phyloP scores from a whole-genome alignment of 2,888 invertebrate genomes.

The Adelognathus sp. region DNA sequence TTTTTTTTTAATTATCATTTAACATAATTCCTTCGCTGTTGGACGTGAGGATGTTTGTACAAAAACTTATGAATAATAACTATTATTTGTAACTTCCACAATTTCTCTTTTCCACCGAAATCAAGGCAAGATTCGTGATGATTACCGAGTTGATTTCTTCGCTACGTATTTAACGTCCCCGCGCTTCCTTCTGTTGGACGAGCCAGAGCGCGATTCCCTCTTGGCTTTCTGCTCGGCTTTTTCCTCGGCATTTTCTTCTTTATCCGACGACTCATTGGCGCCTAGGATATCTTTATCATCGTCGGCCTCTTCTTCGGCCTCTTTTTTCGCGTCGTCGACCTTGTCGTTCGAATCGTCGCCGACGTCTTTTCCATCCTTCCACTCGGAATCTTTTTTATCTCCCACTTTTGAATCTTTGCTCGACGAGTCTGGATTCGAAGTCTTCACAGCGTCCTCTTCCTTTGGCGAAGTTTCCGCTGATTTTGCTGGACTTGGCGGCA shows the following conservation, averaged over 20 bases:
- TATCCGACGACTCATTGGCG: background rate
- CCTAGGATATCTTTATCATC: background rate
- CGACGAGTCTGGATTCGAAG: background rate
- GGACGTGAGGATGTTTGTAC: slow-evolving; percentile 4
- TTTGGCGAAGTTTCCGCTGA: background rate
- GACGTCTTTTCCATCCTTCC: background rate
- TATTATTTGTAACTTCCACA: background rate
- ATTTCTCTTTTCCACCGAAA: background rate
- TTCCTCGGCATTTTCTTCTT: background rate
- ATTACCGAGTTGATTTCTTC: background rate
- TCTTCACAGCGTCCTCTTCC: background rate
- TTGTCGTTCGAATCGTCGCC: background rate
- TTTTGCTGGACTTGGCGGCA: background rate
- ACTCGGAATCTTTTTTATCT: background rate
- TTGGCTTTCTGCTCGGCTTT: background rate
- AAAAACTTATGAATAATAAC: slow-evolving; percentile 29
- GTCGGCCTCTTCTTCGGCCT: background rate
- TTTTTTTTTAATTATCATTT: background rate
- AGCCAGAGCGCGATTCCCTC: background rate
- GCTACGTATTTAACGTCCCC: background rate
- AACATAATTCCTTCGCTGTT: background rate
- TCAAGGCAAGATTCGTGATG: background rate
- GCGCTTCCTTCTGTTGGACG: background rate
- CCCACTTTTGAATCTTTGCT: too few species aligned
- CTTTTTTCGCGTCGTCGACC: background rate